phyloP scores from a whole-genome alignment of 1,140 invertebrate species.

The Drosophila jambulina region DNA sequence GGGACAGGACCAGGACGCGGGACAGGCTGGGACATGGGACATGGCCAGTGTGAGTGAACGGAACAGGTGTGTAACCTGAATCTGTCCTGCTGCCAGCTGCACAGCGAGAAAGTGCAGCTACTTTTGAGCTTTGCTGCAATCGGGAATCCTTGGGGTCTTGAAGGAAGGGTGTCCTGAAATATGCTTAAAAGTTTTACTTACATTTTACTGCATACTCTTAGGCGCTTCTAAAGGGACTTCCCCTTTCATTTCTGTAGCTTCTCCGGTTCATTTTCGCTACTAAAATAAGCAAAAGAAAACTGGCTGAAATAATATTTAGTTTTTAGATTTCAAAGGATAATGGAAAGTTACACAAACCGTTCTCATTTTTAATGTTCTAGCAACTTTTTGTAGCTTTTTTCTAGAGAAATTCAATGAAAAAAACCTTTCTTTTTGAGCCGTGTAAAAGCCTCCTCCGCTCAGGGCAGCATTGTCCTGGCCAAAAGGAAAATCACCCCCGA shows the following conservation, averaged over 20 bases:
- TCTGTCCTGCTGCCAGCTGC: constrained; percentile 29
- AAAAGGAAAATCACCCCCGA: constrained; percentile 28
- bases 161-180: background rate
- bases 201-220: too few species aligned
- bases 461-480: constrained; percentile 12
- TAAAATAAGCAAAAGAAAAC: too few species aligned
- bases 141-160: background rate
- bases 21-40: constrained; percentile 11
- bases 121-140: background rate
- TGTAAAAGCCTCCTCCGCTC: constrained; percentile 15
- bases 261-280: too few species aligned
- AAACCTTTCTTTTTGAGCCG: background rate
- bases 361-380: too few species aligned
- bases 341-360: too few species aligned
- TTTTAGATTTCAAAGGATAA: too few species aligned
- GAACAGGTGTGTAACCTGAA: constrained; percentile 70
- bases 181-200: too few species aligned
- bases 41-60: constrained; percentile 26
- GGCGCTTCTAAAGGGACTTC: too few species aligned
- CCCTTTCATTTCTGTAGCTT: too few species aligned
- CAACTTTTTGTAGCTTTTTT: too few species aligned
- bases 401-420: background rate
- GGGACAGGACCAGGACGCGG: constrained; percentile 13
- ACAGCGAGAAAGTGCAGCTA: constrained; percentile 1
- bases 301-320: too few species aligned